phyloP scores from a whole-genome alignment of 2,113 vertebrate species.

The Lethenteron camtschaticum region DNA sequence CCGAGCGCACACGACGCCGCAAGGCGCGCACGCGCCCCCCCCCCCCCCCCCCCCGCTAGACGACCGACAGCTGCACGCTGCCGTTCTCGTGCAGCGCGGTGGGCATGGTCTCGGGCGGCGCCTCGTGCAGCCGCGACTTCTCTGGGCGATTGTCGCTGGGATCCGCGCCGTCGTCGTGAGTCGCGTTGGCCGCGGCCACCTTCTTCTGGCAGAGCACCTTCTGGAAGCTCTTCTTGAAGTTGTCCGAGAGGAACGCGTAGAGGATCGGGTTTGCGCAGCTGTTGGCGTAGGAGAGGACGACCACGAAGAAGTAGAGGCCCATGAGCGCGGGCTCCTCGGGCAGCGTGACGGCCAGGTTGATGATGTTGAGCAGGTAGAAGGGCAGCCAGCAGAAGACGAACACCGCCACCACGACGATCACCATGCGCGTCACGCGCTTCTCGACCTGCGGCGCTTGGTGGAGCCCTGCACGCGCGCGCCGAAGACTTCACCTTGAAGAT shows the following conservation, averaged over 20 bases:
- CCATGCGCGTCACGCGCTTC: conserved; percentile 66
- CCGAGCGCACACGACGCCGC: no score
- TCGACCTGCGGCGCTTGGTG: conserved; percentile 51
- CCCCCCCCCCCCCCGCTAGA: no score
- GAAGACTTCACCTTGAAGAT: conserved; percentile 60
- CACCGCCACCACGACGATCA: conserved; percentile 69
- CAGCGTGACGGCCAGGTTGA: conserved; percentile 58
- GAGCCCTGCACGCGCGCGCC: conserved; percentile 31
- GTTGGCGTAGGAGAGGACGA: conserved; percentile 68
- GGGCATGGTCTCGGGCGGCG: conserved; percentile 5
- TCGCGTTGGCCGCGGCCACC: conserved; percentile 15
- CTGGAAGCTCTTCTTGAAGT: conserved; percentile 71
- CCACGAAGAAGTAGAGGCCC: conserved; percentile 58
- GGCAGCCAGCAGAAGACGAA: conserved; percentile 86
- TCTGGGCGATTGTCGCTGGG: conserved; percentile 33
- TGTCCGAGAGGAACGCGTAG: conserved; percentile 69
- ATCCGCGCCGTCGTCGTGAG: conserved; percentile 32
- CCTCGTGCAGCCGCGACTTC: conserved; percentile 40
- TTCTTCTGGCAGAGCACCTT: conserved; percentile 51
- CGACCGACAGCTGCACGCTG: no score
- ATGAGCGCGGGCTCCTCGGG: conserved; percentile 42
- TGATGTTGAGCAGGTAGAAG: conserved; percentile 65
- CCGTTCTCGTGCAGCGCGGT: no score
- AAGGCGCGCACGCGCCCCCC: no score
- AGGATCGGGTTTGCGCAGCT: conserved; percentile 83